Conservation (phyloP, 2,113 vertebrate genomes). For the Toxotes chatareus region DNA sequence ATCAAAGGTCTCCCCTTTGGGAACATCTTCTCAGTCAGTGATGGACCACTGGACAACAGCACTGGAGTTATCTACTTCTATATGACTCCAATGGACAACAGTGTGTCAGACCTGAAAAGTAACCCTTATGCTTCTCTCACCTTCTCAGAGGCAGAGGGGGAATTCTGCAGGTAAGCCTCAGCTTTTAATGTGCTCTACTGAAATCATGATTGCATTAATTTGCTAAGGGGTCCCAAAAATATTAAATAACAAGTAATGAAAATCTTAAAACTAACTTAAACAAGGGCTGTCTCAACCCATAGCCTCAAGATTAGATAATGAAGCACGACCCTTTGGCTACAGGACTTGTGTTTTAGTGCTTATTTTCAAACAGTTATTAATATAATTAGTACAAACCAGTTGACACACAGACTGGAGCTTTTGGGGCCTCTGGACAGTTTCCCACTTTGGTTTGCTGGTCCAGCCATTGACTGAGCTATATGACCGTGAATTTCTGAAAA, state of each 20-base stretch:
- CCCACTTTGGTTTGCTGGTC: background rate
- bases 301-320: background rate
- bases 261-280: background rate
- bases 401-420: background rate
- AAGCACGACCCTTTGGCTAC: background rate
- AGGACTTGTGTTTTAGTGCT: background rate
- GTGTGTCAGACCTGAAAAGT: slow-evolving; percentile 85
- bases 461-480: background rate
- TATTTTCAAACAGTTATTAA: background rate
- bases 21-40: slow-evolving; percentile 90
- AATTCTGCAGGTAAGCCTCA: slow-evolving; percentile 88
- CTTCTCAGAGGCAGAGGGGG: slow-evolving; percentile 87
- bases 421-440: too few relatives aligned
- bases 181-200: background rate
- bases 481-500: background rate
- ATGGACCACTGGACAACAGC: slow-evolving; percentile 90
- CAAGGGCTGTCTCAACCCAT: background rate
- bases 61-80: slow-evolving; percentile 92
- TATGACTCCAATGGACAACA: slow-evolving; percentile 86
- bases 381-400: background rate
- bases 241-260: too few relatives aligned
- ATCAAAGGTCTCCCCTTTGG: slow-evolving; percentile 91
- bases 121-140: slow-evolving; percentile 88
- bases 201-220: background rate
- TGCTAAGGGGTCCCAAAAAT: background rate